These are phyloP conservation scores for Agonum fuliginosum DNA, from an alignment of 2,888 invertebrate genomes.

Conservation along the genomic window DNA sequence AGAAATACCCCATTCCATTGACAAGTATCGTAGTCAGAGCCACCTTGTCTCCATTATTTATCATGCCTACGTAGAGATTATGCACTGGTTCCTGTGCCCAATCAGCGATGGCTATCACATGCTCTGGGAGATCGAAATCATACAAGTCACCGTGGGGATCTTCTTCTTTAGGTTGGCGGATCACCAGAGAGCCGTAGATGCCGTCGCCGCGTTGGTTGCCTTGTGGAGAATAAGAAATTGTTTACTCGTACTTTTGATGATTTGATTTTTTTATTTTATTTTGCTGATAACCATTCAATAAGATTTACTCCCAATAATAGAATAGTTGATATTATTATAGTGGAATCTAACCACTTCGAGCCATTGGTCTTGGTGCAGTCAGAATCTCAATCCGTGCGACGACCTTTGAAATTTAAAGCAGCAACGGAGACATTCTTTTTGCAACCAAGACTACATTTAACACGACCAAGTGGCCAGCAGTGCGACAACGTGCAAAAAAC, in stretches of 20 bases:
- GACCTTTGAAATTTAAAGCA: too few relatives aligned
- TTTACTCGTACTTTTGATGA: background rate
- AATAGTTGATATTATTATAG: too few relatives aligned
- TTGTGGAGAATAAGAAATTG: constrained; percentile 32
- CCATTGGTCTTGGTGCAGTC: too few relatives aligned
- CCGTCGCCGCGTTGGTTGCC: constrained; percentile 76
- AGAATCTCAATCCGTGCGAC: too few relatives aligned
- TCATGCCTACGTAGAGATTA: constrained; percentile 81
- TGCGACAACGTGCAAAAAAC: too few relatives aligned
- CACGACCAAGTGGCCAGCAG: too few relatives aligned
- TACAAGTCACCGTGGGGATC: constrained; percentile 72
- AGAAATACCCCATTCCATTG: constrained; percentile 68
- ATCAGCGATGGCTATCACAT: constrained; percentile 74
- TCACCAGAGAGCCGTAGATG: constrained; percentile 74
- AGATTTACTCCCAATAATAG: too few relatives aligned
- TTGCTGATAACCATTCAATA: too few relatives aligned
- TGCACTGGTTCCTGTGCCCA: constrained; percentile 72
- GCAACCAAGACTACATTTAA: too few relatives aligned
- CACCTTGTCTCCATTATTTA: constrained; percentile 5
- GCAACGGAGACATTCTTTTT: too few relatives aligned
- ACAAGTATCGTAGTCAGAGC: constrained; percentile 15
- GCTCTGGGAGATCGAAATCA: constrained; percentile 73
- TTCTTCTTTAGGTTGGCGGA: constrained; percentile 70
- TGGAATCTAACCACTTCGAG: too few relatives aligned
- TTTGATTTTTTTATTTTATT: too few relatives aligned